Evolutionary conservation across 2,797 vertebrate genomes (phyloP).

Genomic region (Luscinia luscinia): DNA sequence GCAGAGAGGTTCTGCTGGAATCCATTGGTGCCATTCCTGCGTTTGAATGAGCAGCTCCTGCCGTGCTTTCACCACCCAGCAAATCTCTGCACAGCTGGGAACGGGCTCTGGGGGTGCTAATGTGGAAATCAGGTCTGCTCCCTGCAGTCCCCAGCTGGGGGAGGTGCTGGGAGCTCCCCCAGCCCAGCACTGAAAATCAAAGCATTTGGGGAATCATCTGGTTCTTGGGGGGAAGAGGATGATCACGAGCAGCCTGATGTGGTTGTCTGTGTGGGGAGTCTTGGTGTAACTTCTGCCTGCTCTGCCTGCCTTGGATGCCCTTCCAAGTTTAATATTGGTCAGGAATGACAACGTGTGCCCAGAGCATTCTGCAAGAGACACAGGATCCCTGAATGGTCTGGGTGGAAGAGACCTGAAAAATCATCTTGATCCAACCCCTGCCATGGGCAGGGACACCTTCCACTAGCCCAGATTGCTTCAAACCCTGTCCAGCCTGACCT

Average conservation of each 20-base stretch:
- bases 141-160: neutral
- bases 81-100: neutral
- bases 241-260: fast-evolving
- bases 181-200: neutral
- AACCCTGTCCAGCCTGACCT: neutral
- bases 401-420: neutral
- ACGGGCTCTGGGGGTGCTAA: neutral
- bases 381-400: neutral
- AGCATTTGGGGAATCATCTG: neutral
- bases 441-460: neutral
- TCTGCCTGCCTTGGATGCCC: neutral
- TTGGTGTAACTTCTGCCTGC: neutral
- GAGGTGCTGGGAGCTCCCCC: neutral
- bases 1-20: neutral
- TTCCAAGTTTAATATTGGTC: neutral
- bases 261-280: neutral
- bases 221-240: neutral
- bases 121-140: neutral
- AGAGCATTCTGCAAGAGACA: neutral
- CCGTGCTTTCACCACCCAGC: neutral
- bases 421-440: neutral
- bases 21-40: neutral
- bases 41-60: neutral
- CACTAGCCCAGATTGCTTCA: fast-evolving
- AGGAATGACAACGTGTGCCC: neutral